Evolutionary conservation across 2,888 invertebrate species (phyloP).

Genomic region (Coleophora deauratella): DNA sequence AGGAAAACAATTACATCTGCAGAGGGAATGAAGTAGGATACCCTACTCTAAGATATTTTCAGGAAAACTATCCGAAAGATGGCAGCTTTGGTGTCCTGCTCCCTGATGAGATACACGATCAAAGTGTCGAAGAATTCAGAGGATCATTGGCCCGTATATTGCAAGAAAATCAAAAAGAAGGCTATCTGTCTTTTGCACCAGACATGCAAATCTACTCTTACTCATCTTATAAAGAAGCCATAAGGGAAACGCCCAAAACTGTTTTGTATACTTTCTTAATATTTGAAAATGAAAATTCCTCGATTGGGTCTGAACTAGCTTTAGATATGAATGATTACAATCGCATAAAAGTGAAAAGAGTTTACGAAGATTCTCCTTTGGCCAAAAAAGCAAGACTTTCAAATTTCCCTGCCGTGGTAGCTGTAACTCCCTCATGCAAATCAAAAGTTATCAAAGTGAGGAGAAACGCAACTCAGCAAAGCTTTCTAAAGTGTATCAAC

Average conservation of each 20-base stretch:
- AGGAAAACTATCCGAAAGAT: conserved; percentile 76
- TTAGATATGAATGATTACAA: conserved; percentile 77
- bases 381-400: conserved; percentile 55
- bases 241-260: conserved; percentile 63
- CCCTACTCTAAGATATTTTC: conserved; percentile 88
- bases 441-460: conserved; percentile 50
- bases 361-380: conserved; percentile 71
- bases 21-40: conserved; percentile 91
- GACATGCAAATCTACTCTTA: conserved; percentile 75
- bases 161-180: conserved; percentile 76
- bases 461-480: conserved; percentile 50
- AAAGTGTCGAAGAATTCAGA: conserved; percentile 69
- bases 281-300: conserved; percentile 77
- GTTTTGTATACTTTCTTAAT: conserved; percentile 77
- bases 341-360: conserved; percentile 73
- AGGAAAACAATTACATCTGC: conserved; percentile 90
- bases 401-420: conserved; percentile 72
- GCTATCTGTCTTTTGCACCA: conserved; percentile 75
- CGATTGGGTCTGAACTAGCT: conserved; percentile 77
- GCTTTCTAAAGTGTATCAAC: conserved; percentile 64
- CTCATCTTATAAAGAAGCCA: conserved; percentile 58
- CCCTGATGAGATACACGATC: conserved; percentile 75
- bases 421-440: conserved; percentile 50
- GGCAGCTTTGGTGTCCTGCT: conserved; percentile 79
- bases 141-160: conserved; percentile 70